Evolutionary conservation across 2,113 vertebrate genomes (phyloP), one percentile per base, ranked within the genome.

Genomic region (Trinectes maculatus): DNA sequence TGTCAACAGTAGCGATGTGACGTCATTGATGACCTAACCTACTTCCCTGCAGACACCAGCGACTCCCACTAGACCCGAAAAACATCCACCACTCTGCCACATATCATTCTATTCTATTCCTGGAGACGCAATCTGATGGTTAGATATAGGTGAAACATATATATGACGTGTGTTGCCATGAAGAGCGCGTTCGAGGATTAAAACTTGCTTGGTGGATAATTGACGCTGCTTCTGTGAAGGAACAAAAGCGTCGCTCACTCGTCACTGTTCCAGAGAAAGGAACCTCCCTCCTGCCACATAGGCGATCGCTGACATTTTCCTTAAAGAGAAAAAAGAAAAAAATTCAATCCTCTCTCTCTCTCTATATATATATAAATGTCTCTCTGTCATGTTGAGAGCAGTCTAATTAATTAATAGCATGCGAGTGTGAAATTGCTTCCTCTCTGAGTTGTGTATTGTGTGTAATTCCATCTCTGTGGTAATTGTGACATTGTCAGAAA

Each of bases 401-500:
- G 56, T 21, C 59, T 72, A 82, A 80, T 85, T 82, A 87, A 85
- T 87, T 83, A 79, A 82, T 69, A 77, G 48, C 34, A 54, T 40
- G 21, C 34, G 1, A 79, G 52, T 64, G 64, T 84, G 73, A 68
- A 87, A 83, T 69, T 65, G 59, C 62, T 53, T 76, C 55, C 22
- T 57, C 40, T 37, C 71, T 54, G 51, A 78, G 31, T 33, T 68
- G 19, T 74, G 31, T 33, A 62, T 66, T 78, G 62, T 75, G 54
- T 60, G 42, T 46, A 57, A 51, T 37, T 28, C 47, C 37, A 39
- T 74, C 65, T 79, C 60, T 73, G 73, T 25, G 4, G 56, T 60
- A 73, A 63, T 62, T 68, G 16, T 54, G 19, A 16, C 25, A 36
- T 57, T 74, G 65, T 63, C 33, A 64, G 40, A 44, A 22, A 56